These are phyloP conservation scores for Euwallacea similis DNA, from an alignment of 1,140 invertebrate species.

Conservation along the genomic window DNA sequence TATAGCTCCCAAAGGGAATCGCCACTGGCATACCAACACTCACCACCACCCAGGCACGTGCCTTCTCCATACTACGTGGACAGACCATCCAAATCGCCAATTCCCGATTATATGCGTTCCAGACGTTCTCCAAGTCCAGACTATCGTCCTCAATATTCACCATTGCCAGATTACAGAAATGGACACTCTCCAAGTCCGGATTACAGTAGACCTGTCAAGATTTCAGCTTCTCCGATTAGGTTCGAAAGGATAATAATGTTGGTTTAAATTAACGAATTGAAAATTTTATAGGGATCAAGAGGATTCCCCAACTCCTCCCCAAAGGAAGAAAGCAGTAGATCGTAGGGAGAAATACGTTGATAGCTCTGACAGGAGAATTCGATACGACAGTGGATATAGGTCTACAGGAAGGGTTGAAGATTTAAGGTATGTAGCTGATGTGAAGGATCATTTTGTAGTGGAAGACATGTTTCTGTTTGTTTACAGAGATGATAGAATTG, in stretches of 20 bases:
- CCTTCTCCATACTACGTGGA: constrained; percentile 51
- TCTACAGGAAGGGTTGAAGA: constrained; percentile 52
- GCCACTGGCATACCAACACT: constrained; percentile 30
- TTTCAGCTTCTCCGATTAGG: constrained; percentile 34
- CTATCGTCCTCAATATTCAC: constrained; percentile 29
- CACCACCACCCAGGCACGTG: constrained; percentile 17
- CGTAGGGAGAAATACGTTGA: constrained; percentile 51
- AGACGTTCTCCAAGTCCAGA: constrained; percentile 33
- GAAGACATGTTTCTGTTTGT: background rate
- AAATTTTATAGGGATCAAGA: constrained; percentile 24
- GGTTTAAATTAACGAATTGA: background rate
- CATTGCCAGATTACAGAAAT: constrained; percentile 35
- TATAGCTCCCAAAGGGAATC: constrained; percentile 27
- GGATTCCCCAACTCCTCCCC: constrained; percentile 59
- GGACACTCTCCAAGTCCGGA: constrained; percentile 37
- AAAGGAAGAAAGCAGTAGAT: constrained; percentile 61
- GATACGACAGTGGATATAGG: constrained; percentile 57
- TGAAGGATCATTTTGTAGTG: background rate
- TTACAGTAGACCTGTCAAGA: constrained; percentile 36
- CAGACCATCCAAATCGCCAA: constrained; percentile 55
- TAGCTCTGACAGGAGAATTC: constrained; percentile 25
- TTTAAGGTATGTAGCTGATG: constrained; percentile 52
- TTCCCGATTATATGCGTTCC: constrained; percentile 52
- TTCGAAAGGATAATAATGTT: background rate
- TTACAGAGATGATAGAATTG: constrained; percentile 54